A percentile compares a stretch with the other conserved stretches of the same genome.
These are phyloP conservation scores for Cyphomyrus plagiostoma DNA, from an alignment of 2,113 vertebrate species.

Conservation along the genomic window DNA sequence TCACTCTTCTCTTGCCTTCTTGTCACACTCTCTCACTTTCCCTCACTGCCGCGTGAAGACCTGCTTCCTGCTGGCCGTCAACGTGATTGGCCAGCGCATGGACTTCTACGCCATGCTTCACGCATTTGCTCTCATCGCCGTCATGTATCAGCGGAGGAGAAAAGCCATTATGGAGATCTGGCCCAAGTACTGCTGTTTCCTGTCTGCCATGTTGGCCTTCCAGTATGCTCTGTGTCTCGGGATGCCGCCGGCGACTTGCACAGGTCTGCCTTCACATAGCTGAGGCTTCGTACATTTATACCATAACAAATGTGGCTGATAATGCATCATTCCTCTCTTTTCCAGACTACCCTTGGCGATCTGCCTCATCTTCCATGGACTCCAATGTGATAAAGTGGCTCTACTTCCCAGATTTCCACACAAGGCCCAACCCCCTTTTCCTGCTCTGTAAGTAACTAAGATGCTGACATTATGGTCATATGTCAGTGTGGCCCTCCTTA, in stretches of 20 bases:
- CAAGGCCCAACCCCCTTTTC: constrained; percentile 76
- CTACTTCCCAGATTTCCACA: constrained; percentile 88
- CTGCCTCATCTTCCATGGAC: constrained; percentile 69
- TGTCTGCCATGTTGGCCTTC: constrained; percentile 82
- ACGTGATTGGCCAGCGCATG: constrained; percentile 94
- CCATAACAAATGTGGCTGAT: background rate
- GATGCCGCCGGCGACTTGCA: constrained; percentile 85
- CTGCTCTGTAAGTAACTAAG: constrained; percentile 80
- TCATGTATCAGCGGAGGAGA: constrained; percentile 82
- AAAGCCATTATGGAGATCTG: constrained; percentile 93
- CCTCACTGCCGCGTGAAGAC: constrained; percentile 56
- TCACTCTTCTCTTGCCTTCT: background rate
- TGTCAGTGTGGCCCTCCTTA: too few species aligned
- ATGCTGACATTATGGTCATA: background rate
- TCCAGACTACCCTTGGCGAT: constrained; percentile 93
- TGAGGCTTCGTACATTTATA: background rate
- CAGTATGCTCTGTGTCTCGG: constrained; percentile 97
- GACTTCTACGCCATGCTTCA: constrained; percentile 96
- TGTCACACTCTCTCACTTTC: background rate
- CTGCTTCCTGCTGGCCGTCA: constrained; percentile 88
- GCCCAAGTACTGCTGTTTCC: constrained; percentile 97
- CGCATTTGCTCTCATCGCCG: constrained; percentile 78
- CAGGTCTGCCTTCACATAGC: constrained; percentile 12
- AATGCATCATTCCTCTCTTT: background rate
- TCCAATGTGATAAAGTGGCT: constrained; percentile 97